These are phyloP conservation scores for Holacanthella duospinosa DNA, from an alignment of 2,888 invertebrate species.

Conservation along the genomic window DNA sequence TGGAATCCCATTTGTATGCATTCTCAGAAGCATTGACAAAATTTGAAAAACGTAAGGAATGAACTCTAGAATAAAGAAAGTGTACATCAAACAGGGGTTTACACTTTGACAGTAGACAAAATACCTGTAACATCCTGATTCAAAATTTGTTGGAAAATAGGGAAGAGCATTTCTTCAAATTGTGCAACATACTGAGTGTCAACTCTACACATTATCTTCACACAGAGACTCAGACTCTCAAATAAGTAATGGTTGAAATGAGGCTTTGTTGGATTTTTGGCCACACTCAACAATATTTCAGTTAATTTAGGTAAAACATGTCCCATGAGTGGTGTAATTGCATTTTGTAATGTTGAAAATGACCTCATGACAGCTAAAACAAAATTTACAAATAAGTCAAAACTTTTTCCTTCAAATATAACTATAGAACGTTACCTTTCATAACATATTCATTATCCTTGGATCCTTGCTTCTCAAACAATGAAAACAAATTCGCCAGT, in stretches of 20 bases:
- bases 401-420: not conserved
- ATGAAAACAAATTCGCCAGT: constrained; percentile 63
- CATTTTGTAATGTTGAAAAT: constrained; percentile 68
- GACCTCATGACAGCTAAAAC: constrained; percentile 76
- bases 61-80: constrained; percentile 58
- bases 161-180: constrained; percentile 86
- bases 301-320: constrained; percentile 75
- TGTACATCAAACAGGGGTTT: too few species aligned
- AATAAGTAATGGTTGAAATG: constrained; percentile 98
- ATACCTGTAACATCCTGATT: constrained; percentile 83
- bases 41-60: constrained; percentile 98
- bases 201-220: constrained; percentile 76
- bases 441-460: constrained; percentile 95
- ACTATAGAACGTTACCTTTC: constrained; percentile 57
- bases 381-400: not conserved
- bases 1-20: constrained; percentile 53
- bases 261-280: constrained; percentile 90
- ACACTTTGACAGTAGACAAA: not conserved
- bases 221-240: constrained; percentile 80
- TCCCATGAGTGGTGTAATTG: constrained; percentile 65
- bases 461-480: constrained; percentile 60
- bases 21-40: constrained; percentile 76
- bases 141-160: constrained; percentile 87
- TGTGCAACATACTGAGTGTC: constrained; percentile 67
- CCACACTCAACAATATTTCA: constrained; percentile 65